phyloP scores from a whole-genome alignment of 2,888 invertebrate species.

The Phania funesta region DNA sequence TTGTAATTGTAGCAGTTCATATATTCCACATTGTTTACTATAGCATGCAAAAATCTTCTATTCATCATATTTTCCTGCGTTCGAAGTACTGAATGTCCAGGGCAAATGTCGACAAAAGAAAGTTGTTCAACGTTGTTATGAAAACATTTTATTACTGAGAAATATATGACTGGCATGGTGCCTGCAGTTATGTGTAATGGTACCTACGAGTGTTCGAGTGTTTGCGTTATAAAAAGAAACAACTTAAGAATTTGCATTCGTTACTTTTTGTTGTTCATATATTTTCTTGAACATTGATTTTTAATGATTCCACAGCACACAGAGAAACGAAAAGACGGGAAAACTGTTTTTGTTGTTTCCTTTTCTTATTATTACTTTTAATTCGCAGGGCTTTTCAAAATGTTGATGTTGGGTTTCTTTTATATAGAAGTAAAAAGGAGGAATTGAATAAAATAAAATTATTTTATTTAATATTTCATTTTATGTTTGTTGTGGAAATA shows the following conservation, averaged over 20 bases:
- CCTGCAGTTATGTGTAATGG: no score
- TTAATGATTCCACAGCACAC: constrained; percentile 18
- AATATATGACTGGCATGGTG: no score
- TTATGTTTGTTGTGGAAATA: neutral
- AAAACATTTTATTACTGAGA: neutral
- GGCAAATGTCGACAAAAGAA: constrained; percentile 25
- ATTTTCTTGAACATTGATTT: constrained; percentile 36
- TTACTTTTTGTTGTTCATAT: constrained; percentile 14
- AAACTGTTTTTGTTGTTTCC: constrained; percentile 9
- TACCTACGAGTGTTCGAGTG: no score
- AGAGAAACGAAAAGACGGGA: neutral
- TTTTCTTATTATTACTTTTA: neutral
- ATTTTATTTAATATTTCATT: neutral
- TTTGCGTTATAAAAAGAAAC: neutral
- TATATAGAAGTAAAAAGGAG: neutral
- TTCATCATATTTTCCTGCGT: no score
- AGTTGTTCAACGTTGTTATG: neutral
- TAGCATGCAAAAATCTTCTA: no score
- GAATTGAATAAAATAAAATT: neutral
- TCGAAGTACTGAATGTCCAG: no score
- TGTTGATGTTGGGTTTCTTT: neutral
- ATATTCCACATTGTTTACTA: no score
- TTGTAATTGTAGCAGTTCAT: no score
- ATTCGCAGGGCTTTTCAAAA: neutral
- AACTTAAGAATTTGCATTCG: constrained; percentile 39